phyloP scores from a whole-genome alignment of 2,888 invertebrate genomes.

The Pedicia rivosa region DNA sequence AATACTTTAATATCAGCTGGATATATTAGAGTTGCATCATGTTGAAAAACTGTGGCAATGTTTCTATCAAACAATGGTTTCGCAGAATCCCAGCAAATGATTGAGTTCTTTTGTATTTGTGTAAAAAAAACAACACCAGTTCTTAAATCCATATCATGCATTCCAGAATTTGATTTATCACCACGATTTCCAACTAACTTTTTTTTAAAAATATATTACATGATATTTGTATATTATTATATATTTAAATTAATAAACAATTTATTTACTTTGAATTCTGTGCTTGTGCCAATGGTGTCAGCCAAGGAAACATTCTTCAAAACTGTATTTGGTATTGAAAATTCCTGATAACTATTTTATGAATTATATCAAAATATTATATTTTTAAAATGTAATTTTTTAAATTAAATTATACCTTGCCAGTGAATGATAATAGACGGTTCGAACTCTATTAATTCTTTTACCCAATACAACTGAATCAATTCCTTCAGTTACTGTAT shows the following conservation, averaged over 20 bases:
- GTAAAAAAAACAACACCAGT: conserved; percentile 51
- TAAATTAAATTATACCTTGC: too few relatives aligned
- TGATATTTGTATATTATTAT: too few relatives aligned
- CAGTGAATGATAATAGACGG: too few relatives aligned
- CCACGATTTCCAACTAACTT: conserved; percentile 49
- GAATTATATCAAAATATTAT: too few relatives aligned
- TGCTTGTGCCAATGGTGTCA: background rate
- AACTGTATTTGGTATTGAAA: background rate
- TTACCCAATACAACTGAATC: conserved; percentile 51
- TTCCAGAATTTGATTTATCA: conserved; percentile 44
- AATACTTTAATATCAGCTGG: conserved; percentile 39
- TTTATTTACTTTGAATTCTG: background rate
- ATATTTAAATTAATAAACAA: too few relatives aligned
- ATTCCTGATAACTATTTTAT: too few relatives aligned
- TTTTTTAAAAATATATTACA: too few relatives aligned
- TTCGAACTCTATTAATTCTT: conserved; percentile 29
- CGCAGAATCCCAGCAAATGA: conserved; percentile 30
- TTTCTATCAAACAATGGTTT: conserved; percentile 19
- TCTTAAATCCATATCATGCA: conserved; percentile 44
- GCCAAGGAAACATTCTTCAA: background rate
- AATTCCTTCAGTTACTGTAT: conserved; percentile 68
- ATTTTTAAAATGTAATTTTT: too few relatives aligned
- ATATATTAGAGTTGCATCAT: conserved; percentile 47
- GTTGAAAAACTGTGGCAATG: conserved; percentile 39
- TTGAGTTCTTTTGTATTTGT: conserved; percentile 49